phyloP scores from a whole-genome alignment of 2,113 vertebrate species.

The Burhinus bistriatus region DNA sequence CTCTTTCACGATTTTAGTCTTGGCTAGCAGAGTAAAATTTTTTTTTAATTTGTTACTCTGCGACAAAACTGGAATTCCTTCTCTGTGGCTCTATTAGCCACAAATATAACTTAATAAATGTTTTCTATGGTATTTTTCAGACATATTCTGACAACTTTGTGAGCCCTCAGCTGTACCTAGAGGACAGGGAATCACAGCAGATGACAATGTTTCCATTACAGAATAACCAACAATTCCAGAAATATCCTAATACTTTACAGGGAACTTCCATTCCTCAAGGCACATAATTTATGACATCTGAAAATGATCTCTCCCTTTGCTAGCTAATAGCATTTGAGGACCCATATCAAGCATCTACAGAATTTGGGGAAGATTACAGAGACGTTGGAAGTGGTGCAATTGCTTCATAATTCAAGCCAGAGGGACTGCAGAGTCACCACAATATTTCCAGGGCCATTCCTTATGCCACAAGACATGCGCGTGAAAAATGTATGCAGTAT shows the following conservation, averaged over 20 bases:
- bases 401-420: not conserved
- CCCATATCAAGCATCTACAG: not conserved
- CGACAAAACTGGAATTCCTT: not conserved
- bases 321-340: not conserved
- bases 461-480: not conserved
- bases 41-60: not conserved
- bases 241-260: not conserved
- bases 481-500: not conserved
- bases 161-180: not conserved
- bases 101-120: not conserved
- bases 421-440: not conserved
- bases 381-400: not conserved
- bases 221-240: not conserved
- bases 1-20: not conserved
- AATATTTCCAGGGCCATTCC: not conserved
- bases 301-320: not conserved
- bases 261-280: not conserved
- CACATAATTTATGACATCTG: not conserved
- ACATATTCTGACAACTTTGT: not conserved
- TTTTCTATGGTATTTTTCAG: not conserved
- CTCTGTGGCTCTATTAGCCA: not conserved
- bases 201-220: not conserved
- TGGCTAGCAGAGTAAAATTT: not conserved
- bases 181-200: not conserved
- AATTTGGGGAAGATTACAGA: not conserved